A percentile compares a stretch with the other conserved stretches of the same genome.
Conservation (phyloP, 2,113 vertebrate genomes). For the Thymallus thymallus region DNA sequence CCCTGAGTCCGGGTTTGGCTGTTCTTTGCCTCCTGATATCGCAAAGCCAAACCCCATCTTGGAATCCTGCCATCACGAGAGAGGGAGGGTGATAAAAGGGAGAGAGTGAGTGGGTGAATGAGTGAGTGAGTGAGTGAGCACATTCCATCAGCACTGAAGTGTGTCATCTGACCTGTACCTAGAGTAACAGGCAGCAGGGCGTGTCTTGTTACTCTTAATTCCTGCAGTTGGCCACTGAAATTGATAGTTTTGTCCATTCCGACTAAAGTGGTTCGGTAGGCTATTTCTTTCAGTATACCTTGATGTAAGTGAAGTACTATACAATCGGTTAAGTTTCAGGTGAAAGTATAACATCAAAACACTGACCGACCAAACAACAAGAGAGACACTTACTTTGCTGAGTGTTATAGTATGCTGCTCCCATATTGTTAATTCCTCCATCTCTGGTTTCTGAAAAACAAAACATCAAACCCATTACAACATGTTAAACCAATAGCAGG, state of each 20-base stretch:
- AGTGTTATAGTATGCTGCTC: constrained; percentile 91
- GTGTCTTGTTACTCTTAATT: constrained; percentile 49
- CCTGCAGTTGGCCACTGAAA: constrained; percentile 20
- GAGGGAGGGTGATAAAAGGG: not conserved
- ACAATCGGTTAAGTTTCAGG: not conserved
- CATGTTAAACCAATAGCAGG: not conserved
- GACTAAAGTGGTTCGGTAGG: constrained; percentile 2
- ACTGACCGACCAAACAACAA: not conserved
- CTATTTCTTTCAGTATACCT: too few relatives aligned
- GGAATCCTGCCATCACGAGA: constrained; percentile 76
- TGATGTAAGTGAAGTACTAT: too few relatives aligned
- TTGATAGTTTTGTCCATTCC: too few relatives aligned
- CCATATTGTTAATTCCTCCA: constrained; percentile 96
- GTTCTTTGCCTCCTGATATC: constrained; percentile 86
- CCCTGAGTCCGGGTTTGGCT: constrained; percentile 62
- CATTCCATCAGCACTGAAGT: constrained; percentile 51
- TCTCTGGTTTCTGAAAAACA: constrained; percentile 71
- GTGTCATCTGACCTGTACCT: constrained; percentile 29
- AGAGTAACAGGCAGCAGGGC: constrained; percentile 43
- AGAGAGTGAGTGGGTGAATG: not conserved
- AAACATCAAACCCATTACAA: not conserved
- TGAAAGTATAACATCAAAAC: not conserved
- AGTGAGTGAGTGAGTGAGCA: constrained; percentile 20
- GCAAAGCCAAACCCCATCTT: constrained; percentile 91
- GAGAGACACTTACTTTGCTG: constrained; percentile 76